These are phyloP conservation scores for Gobius niger DNA, from an alignment of 2,113 vertebrate genomes.

Conservation along the genomic window DNA sequence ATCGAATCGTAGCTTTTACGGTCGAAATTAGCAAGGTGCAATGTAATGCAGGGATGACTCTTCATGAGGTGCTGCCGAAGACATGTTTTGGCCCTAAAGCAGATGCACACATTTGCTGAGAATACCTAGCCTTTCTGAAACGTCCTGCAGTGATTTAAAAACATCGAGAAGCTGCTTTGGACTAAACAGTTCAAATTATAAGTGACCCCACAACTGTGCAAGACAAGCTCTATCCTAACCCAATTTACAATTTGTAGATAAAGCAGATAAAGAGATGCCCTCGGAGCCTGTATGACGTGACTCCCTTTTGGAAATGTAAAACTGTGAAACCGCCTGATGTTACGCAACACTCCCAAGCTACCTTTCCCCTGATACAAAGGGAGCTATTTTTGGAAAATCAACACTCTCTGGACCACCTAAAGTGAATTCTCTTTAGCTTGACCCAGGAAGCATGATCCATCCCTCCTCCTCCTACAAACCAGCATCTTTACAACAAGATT, in stretches of 20 bases:
- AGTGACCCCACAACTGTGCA: not conserved
- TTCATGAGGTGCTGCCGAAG: too few species aligned
- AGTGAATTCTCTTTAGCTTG: conserved; percentile 25
- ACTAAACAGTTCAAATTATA: too few species aligned
- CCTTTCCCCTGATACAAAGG: conserved; percentile 10
- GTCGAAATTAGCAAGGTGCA: too few species aligned
- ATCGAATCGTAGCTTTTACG: too few species aligned
- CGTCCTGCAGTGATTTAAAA: not conserved
- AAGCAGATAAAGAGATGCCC: not conserved
- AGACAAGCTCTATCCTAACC: not conserved
- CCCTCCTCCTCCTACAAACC: conserved; percentile 8
- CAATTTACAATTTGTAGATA: not conserved
- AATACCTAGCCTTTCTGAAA: not conserved
- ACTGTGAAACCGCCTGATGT: conserved; percentile 18
- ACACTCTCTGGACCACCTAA: not conserved
- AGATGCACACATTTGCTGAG: too few species aligned
- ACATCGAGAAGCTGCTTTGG: not conserved
- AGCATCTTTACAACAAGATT: conserved; percentile 7
- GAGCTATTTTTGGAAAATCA: conserved; percentile 14
- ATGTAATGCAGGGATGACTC: too few species aligned
- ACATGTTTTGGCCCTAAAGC: too few species aligned
- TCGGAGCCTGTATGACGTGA: not conserved
- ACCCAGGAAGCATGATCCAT: not conserved
- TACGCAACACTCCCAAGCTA: conserved; percentile 25
- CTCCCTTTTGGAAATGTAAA: not conserved